These are phyloP conservation scores for Bettongia penicillata DNA, from an alignment of 2,113 vertebrate genomes.

Conservation along the genomic window DNA sequence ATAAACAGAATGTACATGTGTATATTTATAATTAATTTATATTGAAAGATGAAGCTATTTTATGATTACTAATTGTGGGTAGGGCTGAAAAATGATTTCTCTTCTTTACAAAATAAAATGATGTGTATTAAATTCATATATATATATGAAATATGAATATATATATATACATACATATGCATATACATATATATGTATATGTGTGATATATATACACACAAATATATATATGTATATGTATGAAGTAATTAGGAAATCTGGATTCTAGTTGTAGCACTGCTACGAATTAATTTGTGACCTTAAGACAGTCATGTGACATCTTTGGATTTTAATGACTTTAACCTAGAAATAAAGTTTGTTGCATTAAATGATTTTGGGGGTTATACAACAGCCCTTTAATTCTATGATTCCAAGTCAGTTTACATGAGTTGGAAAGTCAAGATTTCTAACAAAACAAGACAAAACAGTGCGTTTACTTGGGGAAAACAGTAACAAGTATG, in stretches of 20 bases:
- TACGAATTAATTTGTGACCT: neutral
- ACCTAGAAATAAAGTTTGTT: neutral
- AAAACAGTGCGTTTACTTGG: neutral
- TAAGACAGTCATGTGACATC: neutral
- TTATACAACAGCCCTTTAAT: neutral
- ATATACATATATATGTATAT: too few species aligned
- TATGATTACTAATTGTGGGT: neutral
- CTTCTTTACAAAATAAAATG: constrained; percentile 15
- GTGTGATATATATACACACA: too few species aligned
- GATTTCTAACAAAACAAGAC: neutral
- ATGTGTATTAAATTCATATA: neutral
- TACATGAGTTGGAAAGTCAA: neutral
- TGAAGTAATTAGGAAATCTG: neutral
- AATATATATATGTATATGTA: too few species aligned
- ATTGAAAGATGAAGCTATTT: neutral
- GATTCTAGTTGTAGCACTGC: neutral
- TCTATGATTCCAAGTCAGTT: neutral
- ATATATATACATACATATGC: too few species aligned
- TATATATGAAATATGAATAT: too few species aligned
- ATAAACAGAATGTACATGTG: neutral
- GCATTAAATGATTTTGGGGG: neutral
- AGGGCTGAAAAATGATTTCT: neutral
- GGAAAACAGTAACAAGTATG: neutral
- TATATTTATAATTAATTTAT: neutral
- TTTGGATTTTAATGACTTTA: neutral